These are phyloP conservation scores for Halocynthia roretzi DNA, from an alignment of 23 tunicate species.

Conservation along the genomic window DNA sequence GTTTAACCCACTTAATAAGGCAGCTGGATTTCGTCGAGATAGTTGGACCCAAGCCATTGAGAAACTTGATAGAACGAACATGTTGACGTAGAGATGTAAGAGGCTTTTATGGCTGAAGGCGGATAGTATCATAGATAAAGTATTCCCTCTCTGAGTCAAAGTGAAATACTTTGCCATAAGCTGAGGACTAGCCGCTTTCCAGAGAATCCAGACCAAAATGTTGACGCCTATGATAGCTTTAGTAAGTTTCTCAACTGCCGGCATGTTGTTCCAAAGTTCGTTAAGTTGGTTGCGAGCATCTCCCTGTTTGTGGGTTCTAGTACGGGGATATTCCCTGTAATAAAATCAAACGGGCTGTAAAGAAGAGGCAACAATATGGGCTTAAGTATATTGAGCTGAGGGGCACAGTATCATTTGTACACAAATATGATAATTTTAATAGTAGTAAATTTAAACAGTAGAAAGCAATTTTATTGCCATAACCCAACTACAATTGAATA, in stretches of 20 bases:
- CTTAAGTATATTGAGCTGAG: too few species aligned
- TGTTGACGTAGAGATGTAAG: slow-evolving; percentile 41
- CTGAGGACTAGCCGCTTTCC: slow-evolving; percentile 15
- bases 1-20: neutral
- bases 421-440: too few species aligned
- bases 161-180: slow-evolving; percentile 15
- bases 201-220: slow-evolving; percentile 3
- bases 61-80: slow-evolving; percentile 46
- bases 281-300: neutral
- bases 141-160: neutral
- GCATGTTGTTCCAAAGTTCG: slow-evolving; percentile 14
- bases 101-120: slow-evolving; percentile 48
- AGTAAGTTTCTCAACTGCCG: slow-evolving; percentile 16
- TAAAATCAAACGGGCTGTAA: too few species aligned
- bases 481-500: too few species aligned
- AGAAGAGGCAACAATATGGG: too few species aligned
- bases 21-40: neutral
- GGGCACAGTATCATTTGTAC: too few species aligned
- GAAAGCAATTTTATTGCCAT: too few species aligned
- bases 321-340: too few species aligned
- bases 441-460: too few species aligned
- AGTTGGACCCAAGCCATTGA: slow-evolving; percentile 40
- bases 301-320: neutral
- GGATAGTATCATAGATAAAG: slow-evolving; percentile 28
- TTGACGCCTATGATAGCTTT: slow-evolving; percentile 8